A percentile compares a stretch with the other conserved stretches of the same genome.
Conservation (phyloP, 2,888 invertebrate species). For the Tinea semifulvella region DNA sequence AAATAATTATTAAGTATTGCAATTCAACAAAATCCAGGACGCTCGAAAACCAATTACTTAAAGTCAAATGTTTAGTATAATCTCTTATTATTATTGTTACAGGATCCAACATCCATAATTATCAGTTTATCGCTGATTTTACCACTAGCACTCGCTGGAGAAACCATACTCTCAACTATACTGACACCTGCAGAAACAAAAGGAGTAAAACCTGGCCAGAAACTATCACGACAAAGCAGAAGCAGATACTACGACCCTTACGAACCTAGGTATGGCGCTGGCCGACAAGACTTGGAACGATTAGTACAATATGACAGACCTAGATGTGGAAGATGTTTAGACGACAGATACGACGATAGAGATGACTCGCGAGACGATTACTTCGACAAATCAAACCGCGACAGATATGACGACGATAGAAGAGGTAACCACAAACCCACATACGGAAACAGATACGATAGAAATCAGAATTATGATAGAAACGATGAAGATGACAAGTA, state of each 20-base stretch:
- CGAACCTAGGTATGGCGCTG: constrained; percentile 38
- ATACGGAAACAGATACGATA: constrained; percentile 43
- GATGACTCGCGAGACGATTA: constrained; percentile 23
- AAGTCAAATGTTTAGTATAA: too few species aligned
- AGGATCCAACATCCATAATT: constrained; percentile 28
- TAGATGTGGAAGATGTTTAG: constrained; percentile 39
- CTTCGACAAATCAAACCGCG: constrained; percentile 33
- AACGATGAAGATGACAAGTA: constrained; percentile 22
- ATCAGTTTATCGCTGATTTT: constrained; percentile 23
- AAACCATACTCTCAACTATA: constrained; percentile 38
- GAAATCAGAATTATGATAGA: constrained; percentile 24
- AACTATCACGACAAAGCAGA: constrained; percentile 9
- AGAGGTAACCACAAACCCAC: constrained; percentile 37
- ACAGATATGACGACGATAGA: constrained; percentile 33
- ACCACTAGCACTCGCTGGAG: constrained; percentile 28
- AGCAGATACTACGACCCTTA: constrained; percentile 49
- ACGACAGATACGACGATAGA: constrained; percentile 29
- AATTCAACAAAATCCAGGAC: too few species aligned
- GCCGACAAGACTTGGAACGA: constrained; percentile 36
- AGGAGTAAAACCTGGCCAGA: constrained; percentile 27
- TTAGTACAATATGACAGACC: constrained; percentile 34
- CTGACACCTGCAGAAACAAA: constrained; percentile 26
- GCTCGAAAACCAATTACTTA: too few species aligned
- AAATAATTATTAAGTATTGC: too few species aligned
- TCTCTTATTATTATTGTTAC: constrained; percentile 31